A percentile compares a stretch with the other conserved stretches of the same genome.
These are phyloP conservation scores for Apaloderma vittatum DNA, from an alignment of 2,113 vertebrate species.

Conservation along the genomic window DNA sequence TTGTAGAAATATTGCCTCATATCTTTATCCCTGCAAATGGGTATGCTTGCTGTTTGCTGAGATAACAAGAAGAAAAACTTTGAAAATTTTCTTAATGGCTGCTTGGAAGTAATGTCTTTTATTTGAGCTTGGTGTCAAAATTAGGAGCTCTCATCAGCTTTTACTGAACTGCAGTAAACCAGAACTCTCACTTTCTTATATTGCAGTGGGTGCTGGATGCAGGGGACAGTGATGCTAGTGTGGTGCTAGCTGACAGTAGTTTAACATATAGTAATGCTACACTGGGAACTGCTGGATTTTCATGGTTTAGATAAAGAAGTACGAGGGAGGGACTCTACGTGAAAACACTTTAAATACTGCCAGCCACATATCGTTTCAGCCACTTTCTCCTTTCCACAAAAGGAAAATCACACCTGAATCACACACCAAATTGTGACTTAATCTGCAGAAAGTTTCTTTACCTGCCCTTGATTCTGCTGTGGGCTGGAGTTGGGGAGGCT, in stretches of 20 bases:
- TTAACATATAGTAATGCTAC: not conserved
- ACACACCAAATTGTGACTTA: accelerated
- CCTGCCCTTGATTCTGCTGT: not conserved
- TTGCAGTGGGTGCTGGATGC: not conserved
- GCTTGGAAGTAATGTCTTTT: not conserved
- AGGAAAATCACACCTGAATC: not conserved
- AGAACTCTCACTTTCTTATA: not conserved
- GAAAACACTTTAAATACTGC: not conserved
- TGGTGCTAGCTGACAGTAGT: not conserved
- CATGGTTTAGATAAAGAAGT: not conserved
- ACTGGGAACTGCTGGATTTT: not conserved
- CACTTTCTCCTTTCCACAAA: not conserved
- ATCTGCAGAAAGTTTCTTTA: not conserved
- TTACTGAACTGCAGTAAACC: not conserved
- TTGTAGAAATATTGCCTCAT: not conserved
- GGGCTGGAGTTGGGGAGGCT: not conserved
- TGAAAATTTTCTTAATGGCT: not conserved
- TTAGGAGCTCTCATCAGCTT: not conserved
- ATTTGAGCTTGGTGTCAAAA: not conserved
- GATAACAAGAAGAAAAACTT: not conserved
- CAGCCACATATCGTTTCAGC: accelerated
- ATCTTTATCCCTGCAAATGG: not conserved
- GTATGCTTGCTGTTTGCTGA: not conserved
- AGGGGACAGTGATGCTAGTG: accelerated
- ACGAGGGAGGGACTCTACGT: not conserved